A percentile compares a stretch with the other conserved stretches of the same genome.
These are phyloP conservation scores for Phalacrocorax pelagicus DNA, from an alignment of 2,113 vertebrate species.

Conservation along the genomic window DNA sequence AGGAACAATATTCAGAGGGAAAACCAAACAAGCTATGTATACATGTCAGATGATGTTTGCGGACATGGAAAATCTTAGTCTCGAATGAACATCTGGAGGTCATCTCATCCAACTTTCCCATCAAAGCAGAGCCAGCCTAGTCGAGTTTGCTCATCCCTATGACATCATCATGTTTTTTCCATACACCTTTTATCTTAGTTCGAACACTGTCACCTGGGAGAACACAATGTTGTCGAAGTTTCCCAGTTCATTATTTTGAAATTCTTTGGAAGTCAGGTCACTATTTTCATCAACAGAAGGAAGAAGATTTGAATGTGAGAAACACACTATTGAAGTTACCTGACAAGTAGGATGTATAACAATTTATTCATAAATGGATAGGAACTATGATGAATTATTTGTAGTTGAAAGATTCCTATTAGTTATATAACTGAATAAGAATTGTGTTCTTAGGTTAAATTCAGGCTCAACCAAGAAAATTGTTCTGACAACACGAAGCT, in stretches of 20 bases:
- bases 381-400: background rate
- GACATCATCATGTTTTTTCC: background rate
- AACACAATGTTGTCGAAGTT: background rate
- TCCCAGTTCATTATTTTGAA: background rate
- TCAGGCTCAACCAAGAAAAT: background rate
- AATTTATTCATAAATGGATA: background rate
- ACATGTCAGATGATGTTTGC: background rate
- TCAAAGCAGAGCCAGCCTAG: background rate
- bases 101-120: background rate
- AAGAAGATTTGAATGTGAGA: background rate
- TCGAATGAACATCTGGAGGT: constrained; percentile 14
- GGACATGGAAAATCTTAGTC: background rate
- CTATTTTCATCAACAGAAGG: background rate
- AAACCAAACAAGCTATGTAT: background rate
- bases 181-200: background rate
- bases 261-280: background rate
- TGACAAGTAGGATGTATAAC: background rate
- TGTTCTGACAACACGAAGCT: background rate
- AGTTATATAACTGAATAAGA: background rate
- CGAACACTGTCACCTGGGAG: background rate
- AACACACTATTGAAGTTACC: background rate
- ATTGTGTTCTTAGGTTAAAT: background rate
- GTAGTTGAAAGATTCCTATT: background rate
- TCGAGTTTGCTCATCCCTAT: background rate
- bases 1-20: background rate